These are phyloP conservation scores for Sweltsa coloradensis DNA, from an alignment of 1,140 invertebrate species.

Conservation along the genomic window DNA sequence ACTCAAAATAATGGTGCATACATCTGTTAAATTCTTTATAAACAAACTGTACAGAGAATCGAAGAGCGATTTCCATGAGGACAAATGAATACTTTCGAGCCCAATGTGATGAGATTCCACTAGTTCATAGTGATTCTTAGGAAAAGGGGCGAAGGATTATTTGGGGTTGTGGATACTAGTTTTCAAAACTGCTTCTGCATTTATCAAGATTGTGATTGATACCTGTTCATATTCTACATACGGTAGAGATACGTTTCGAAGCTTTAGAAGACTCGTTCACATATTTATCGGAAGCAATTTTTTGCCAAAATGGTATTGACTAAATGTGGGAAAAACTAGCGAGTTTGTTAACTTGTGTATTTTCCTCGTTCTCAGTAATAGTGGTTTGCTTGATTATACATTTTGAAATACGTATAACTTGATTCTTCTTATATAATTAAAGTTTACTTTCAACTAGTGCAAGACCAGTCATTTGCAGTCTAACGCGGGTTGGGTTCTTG, in stretches of 20 bases:
- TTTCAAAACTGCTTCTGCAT: constrained; percentile 18
- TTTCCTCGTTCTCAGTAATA: constrained; percentile 16
- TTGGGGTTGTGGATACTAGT: constrained; percentile 17
- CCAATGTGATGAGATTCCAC: constrained; percentile 12
- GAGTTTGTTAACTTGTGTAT: constrained; percentile 17
- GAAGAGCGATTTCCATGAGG: constrained; percentile 10
- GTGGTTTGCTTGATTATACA: constrained; percentile 16
- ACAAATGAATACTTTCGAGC: constrained; percentile 13
- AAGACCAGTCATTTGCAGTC: constrained; percentile 17
- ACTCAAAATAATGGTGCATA: constrained; percentile 19
- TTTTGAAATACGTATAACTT: constrained; percentile 15
- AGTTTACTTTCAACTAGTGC: constrained; percentile 14
- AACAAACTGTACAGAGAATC: constrained; percentile 14
- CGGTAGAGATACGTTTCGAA: constrained; percentile 16
- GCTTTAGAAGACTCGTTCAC: constrained; percentile 16
- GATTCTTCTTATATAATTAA: constrained; percentile 13
- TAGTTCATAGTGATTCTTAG: constrained; percentile 10
- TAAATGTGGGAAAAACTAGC: constrained; percentile 14
- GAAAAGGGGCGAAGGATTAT: constrained; percentile 15
- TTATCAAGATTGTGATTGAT: constrained; percentile 18
- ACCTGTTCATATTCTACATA: constrained; percentile 15
- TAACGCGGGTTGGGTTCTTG: neutral
- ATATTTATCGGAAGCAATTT: constrained; percentile 16
- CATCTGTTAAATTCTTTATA: constrained; percentile 16
- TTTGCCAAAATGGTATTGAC: constrained; percentile 16